Percentiles rank a stretch among this genome's conserved stretches.
phyloP scores from a whole-genome alignment of 1,140 invertebrate species.

The Euura saliciscinereae region DNA sequence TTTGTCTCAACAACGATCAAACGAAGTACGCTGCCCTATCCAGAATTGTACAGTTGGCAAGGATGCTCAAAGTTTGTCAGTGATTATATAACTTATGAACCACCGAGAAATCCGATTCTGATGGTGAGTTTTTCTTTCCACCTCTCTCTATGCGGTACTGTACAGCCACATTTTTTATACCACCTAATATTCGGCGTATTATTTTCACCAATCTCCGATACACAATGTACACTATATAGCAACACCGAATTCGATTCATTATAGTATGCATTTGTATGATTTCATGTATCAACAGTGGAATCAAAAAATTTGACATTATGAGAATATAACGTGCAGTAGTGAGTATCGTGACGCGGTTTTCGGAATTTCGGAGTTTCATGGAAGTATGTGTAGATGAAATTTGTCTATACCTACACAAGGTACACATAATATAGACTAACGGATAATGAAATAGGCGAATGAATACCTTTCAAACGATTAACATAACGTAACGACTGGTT shows the following conservation, averaged over 20 bases:
- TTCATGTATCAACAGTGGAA: no score
- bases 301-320: no score
- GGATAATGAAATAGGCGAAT: neutral
- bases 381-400: no score
- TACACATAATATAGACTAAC: neutral
- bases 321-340: no score
- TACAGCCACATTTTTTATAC: no score
- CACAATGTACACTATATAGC: no score
- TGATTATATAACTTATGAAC: conserved; percentile 68
- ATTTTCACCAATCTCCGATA: neutral
- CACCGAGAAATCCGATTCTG: conserved; percentile 60
- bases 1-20: conserved; percentile 74
- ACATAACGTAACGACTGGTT: neutral
- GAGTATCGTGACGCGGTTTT: neutral
- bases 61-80: conserved; percentile 66
- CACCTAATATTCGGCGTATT: neutral
- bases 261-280: no score
- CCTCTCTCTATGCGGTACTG: no score
- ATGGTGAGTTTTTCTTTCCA: conserved; percentile 61
- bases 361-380: neutral
- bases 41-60: conserved; percentile 66
- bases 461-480: neutral
- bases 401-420: neutral
- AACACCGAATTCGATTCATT: no score
- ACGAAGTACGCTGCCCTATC: conserved; percentile 66